These are phyloP conservation scores for Adrianichthys oophorus DNA, from an alignment of 2,797 vertebrate species.

Conservation along the genomic window DNA sequence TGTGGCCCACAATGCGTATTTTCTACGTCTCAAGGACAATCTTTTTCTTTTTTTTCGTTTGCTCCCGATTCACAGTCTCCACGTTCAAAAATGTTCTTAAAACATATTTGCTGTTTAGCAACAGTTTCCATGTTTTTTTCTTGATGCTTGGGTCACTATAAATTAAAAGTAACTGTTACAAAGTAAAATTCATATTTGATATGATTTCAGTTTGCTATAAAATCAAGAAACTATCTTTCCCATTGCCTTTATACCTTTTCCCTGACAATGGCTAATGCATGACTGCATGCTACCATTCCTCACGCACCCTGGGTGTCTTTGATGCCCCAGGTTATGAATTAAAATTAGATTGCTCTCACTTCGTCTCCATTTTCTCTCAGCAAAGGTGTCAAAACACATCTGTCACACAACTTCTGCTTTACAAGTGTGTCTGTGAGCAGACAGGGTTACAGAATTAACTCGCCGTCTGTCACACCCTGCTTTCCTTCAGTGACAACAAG, in stretches of 20 bases:
- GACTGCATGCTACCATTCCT: slow-evolving; percentile 31
- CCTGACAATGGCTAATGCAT: slow-evolving; percentile 42
- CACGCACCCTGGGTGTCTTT: slow-evolving; percentile 42
- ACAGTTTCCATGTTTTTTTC: too few species aligned
- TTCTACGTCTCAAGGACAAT: too few species aligned
- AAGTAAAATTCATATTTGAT: slow-evolving; percentile 11
- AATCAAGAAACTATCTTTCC: not conserved
- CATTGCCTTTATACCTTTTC: slow-evolving; percentile 35
- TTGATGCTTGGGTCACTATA: slow-evolving; percentile 2
- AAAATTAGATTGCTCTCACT: slow-evolving; percentile 61
- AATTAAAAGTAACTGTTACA: slow-evolving; percentile 5
- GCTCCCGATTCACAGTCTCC: too few species aligned
- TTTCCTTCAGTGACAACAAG: not conserved
- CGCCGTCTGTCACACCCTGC: not conserved
- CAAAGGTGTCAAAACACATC: slow-evolving; percentile 52
- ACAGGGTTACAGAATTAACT: slow-evolving; percentile 16
- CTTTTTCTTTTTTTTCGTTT: too few species aligned
- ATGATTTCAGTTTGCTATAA: slow-evolving; percentile 5
- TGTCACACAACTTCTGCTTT: slow-evolving; percentile 28
- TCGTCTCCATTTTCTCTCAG: slow-evolving; percentile 37
- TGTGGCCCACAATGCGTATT: too few species aligned
- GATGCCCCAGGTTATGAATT: slow-evolving; percentile 58
- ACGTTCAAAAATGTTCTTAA: too few species aligned
- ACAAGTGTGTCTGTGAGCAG: slow-evolving; percentile 21
- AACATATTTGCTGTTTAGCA: too few species aligned